phyloP scores from a whole-genome alignment of 2,797 vertebrate genomes.

The Enteromius anoplus region DNA sequence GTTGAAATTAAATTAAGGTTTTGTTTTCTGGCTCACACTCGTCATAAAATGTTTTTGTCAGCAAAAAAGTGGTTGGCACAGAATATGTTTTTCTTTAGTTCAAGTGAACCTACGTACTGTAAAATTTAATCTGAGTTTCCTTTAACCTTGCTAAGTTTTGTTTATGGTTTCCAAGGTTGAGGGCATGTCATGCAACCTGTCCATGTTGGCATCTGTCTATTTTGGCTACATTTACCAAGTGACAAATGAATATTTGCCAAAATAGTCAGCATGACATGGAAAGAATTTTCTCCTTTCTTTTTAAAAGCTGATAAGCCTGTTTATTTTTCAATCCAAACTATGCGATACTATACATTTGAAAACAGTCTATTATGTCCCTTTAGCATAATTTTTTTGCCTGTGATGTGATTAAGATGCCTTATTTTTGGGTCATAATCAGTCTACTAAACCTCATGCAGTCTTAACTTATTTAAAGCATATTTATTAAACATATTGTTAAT shows the following conservation, averaged over 20 bases:
- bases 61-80: slow-evolving; percentile 6
- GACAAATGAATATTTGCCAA: slow-evolving; percentile 4
- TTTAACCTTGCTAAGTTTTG: slow-evolving; percentile 21
- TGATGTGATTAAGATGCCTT: background rate
- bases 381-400: background rate
- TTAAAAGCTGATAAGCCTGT: background rate
- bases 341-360: background rate
- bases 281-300: background rate
- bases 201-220: slow-evolving; percentile 8
- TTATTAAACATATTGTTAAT: background rate
- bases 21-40: background rate
- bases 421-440: background rate
- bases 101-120: background rate
- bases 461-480: background rate
- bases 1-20: background rate
- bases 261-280: background rate
- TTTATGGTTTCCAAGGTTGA: slow-evolving; percentile 20
- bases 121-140: background rate
- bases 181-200: slow-evolving; percentile 22
- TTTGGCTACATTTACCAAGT: slow-evolving; percentile 6
- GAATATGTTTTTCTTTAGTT: background rate
- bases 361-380: background rate
- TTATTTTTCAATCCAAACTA: background rate
- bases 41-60: background rate
- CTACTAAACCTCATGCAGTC: background rate